Conservation (phyloP, 2,113 vertebrate species). For the Larimichthys crocea region DNA sequence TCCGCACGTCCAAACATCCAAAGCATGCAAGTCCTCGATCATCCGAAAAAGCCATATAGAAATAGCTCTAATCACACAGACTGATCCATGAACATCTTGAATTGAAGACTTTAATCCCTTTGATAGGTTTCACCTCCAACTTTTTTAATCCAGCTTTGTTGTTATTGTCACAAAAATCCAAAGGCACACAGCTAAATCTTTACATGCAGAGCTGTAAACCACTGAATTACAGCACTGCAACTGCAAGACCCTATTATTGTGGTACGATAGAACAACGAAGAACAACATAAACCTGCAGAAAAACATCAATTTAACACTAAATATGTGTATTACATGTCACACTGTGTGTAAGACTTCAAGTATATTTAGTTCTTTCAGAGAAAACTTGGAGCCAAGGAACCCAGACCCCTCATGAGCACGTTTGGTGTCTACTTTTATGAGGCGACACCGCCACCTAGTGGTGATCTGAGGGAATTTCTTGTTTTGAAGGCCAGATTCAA, state of each 20-base stretch:
- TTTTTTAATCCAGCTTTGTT: conserved; percentile 24
- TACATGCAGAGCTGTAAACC: neutral
- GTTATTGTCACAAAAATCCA: conserved; percentile 18
- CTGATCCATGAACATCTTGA: neutral
- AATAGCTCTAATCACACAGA: neutral
- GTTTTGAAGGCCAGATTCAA: conserved; percentile 33
- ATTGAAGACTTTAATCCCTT: neutral
- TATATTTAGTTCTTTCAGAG: neutral
- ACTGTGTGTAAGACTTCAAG: neutral
- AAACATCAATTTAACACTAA: neutral
- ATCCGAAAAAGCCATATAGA: neutral
- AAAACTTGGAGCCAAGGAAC: neutral
- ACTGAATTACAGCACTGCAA: neutral
- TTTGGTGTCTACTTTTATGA: neutral
- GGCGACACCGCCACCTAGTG: conserved; percentile 55
- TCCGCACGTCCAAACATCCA: neutral
- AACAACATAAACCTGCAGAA: neutral
- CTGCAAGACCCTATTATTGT: neutral
- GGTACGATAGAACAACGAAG: conserved; percentile 1
- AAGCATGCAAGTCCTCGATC: neutral
- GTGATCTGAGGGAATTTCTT: neutral
- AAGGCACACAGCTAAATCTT: conserved; percentile 36
- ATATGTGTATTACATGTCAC: neutral
- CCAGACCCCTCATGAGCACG: neutral
- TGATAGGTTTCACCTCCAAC: neutral